These are phyloP conservation scores for Nyctibius bracteatus DNA, from an alignment of 2,113 vertebrate genomes.

Conservation along the genomic window DNA sequence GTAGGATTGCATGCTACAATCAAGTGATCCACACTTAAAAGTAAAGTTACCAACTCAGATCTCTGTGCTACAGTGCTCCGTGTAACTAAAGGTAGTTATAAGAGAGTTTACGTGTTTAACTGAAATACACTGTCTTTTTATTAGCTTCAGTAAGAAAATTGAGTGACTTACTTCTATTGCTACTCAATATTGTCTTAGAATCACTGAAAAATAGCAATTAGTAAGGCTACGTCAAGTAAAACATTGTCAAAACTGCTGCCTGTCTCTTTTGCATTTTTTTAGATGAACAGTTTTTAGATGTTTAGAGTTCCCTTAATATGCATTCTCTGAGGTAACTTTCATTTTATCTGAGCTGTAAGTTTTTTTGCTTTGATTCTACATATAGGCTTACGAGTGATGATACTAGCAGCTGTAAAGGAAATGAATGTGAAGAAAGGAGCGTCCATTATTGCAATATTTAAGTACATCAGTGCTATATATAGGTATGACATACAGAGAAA, in stretches of 20 bases:
- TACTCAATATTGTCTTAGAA: neutral
- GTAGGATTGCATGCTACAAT: neutral
- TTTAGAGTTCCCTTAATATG: neutral
- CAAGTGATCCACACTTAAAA: neutral
- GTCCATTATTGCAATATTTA: conserved; percentile 89
- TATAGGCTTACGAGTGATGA: conserved; percentile 92
- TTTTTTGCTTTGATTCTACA: conserved; percentile 18
- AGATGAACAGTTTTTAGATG: neutral
- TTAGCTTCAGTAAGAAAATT: neutral
- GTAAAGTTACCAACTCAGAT: neutral
- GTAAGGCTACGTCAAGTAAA: neutral
- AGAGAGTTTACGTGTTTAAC: neutral
- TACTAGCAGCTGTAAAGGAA: conserved; percentile 89
- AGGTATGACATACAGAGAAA: conserved; percentile 88
- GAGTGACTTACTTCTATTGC: neutral
- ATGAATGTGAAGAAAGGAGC: conserved; percentile 89
- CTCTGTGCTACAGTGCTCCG: neutral
- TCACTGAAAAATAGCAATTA: neutral
- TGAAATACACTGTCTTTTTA: neutral
- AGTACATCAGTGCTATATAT: conserved; percentile 86
- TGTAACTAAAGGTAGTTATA: neutral
- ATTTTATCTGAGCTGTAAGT: conserved; percentile 4
- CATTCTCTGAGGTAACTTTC: neutral
- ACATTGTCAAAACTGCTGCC: neutral
- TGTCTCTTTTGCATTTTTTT: neutral